Evolutionary conservation across 2,113 vertebrate species (phyloP).

Genomic region (Carassius gibelio): DNA sequence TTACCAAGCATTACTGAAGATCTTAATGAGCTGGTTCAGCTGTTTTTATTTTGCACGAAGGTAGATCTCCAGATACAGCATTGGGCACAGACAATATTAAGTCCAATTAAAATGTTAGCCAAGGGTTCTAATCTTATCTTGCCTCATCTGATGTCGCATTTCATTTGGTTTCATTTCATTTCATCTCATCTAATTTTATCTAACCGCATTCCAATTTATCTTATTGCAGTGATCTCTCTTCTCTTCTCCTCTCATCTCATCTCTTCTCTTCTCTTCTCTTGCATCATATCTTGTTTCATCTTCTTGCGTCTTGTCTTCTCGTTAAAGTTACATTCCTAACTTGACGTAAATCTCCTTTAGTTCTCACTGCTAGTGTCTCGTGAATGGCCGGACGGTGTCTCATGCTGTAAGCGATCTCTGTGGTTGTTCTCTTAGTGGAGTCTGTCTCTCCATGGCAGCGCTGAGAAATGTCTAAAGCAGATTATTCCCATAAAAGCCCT

Average conservation of each 20-base stretch:
- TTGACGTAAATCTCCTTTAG: not conserved
- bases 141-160: not conserved
- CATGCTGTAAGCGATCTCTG: not conserved
- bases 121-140: not conserved
- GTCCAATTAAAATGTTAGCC: not conserved
- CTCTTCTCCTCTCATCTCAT: not conserved
- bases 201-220: too few species aligned
- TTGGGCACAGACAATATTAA: not conserved
- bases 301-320: not conserved
- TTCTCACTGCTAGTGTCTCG: not conserved
- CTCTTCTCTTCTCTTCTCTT: too few species aligned
- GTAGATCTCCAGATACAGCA: too few species aligned
- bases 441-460: conserved; percentile 31
- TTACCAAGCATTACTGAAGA: too few species aligned
- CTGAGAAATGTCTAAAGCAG: conserved; percentile 46
- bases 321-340: not conserved
- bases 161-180: too few species aligned
- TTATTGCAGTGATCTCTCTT: too few species aligned
- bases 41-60: too few species aligned
- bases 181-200: too few species aligned
- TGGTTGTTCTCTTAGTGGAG: not conserved
- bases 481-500: conserved; percentile 48
- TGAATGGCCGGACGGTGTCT: not conserved
- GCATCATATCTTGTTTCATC: not conserved
- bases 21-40: too few species aligned